Evolutionary conservation across 2,113 vertebrate genomes (phyloP).

Genomic region (Ranitomeya variabilis): DNA sequence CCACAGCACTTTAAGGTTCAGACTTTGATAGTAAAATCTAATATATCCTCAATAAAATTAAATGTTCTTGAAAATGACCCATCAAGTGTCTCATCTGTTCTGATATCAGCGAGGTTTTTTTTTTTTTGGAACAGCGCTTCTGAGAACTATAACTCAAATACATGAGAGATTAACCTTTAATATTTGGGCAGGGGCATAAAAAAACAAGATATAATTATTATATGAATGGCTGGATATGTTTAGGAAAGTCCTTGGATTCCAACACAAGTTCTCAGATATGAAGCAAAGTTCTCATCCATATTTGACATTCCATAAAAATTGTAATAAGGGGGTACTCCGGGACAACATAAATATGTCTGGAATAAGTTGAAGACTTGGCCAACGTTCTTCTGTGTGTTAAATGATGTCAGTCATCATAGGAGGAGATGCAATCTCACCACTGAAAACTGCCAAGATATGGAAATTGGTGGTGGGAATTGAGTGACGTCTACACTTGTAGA

Average conservation of each 20-base stretch:
- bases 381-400: background rate
- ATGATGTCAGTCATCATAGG: background rate
- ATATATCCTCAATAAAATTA: background rate
- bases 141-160: background rate
- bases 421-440: background rate
- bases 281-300: background rate
- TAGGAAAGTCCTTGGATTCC: background rate
- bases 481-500: background rate
- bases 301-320: background rate
- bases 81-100: background rate
- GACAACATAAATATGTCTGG: background rate
- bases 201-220: conserved; percentile 1
- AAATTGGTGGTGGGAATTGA: background rate
- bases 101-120: background rate
- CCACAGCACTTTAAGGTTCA: too few species aligned
- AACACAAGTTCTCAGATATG: conserved; percentile 1
- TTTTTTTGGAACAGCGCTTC: background rate
- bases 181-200: background rate
- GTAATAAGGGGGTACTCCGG: background rate
- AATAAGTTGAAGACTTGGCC: background rate
- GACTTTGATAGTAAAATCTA: background rate
- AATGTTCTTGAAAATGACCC: background rate
- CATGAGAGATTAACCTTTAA: background rate
- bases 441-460: background rate
- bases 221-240: background rate